Evolutionary conservation across 2,113 vertebrate genomes (phyloP).

Genomic region (Hylia prasina): DNA sequence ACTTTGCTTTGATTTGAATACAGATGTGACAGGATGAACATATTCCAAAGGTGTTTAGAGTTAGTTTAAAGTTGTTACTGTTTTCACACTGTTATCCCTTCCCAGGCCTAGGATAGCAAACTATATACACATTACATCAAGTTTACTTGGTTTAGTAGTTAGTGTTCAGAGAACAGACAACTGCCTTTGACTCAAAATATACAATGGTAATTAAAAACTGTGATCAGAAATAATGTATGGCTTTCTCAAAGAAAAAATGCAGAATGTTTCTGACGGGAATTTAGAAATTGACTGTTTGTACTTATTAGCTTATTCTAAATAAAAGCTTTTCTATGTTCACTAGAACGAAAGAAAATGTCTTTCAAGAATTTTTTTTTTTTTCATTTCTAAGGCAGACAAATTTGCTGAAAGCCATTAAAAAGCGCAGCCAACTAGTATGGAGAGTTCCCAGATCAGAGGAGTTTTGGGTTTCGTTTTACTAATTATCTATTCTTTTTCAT

Average conservation of each 20-base stretch:
- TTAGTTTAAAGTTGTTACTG: neutral
- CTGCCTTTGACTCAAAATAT: neutral
- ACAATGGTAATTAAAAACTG: neutral
- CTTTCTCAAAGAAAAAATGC: neutral
- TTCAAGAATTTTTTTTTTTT: neutral
- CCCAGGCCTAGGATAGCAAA: neutral
- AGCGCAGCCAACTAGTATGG: neutral
- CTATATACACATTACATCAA: fast-evolving
- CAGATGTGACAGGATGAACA: neutral
- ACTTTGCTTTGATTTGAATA: neutral
- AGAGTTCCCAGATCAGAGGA: neutral
- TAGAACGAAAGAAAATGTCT: neutral
- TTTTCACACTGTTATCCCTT: neutral
- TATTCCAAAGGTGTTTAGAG: neutral
- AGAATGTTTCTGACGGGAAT: neutral
- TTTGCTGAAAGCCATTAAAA: neutral
- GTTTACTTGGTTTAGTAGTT: neutral
- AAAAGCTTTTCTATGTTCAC: neutral
- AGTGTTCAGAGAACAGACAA: neutral
- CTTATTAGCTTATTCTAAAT: neutral
- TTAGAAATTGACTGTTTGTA: neutral
- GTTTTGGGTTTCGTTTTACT: neutral
- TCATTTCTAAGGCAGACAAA: neutral
- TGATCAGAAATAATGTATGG: neutral
- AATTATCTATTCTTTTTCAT: neutral